phyloP scores from a whole-genome alignment of 2,797 vertebrate species.

The Pristis pectinata region DNA sequence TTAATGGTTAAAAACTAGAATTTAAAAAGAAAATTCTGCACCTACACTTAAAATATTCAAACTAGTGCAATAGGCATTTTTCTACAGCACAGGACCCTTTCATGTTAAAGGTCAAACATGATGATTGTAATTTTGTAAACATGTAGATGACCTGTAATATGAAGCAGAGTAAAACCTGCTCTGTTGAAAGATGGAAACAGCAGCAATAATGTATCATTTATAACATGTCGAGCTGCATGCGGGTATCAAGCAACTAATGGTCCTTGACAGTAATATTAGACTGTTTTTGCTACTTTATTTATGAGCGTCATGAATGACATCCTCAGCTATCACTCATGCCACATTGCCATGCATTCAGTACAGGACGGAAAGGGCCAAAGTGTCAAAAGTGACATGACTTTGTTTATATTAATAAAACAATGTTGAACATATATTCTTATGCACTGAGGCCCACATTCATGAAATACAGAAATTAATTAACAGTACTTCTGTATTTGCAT shows the following conservation, averaged over 20 bases:
- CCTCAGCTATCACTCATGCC: slow-evolving; percentile 5
- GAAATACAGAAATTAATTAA: slow-evolving; percentile 9
- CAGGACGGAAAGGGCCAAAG: neutral
- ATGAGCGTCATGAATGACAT: slow-evolving; percentile 23
- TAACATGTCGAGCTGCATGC: slow-evolving; percentile 7
- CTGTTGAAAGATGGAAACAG: slow-evolving; percentile 20
- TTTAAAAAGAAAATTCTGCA: neutral
- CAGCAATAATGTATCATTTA: slow-evolving; percentile 28
- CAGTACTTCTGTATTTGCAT: neutral
- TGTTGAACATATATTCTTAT: neutral
- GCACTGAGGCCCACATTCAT: neutral
- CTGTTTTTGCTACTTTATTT: slow-evolving; percentile 31
- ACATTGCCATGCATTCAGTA: neutral
- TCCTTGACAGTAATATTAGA: slow-evolving; percentile 32
- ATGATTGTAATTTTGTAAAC: slow-evolving; percentile 9
- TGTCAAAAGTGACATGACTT: neutral
- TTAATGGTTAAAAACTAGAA: neutral
- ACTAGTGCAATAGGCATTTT: neutral
- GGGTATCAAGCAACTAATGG: slow-evolving; percentile 33
- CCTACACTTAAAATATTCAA: neutral
- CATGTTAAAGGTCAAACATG: neutral
- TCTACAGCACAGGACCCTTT: neutral
- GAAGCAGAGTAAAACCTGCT: slow-evolving; percentile 13
- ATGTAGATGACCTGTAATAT: slow-evolving; percentile 28
- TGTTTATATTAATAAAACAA: slow-evolving; percentile 2